These are phyloP conservation scores for Pemphigus obesinymphae DNA, from an alignment of 1,140 invertebrate species.

Conservation along the genomic window DNA sequence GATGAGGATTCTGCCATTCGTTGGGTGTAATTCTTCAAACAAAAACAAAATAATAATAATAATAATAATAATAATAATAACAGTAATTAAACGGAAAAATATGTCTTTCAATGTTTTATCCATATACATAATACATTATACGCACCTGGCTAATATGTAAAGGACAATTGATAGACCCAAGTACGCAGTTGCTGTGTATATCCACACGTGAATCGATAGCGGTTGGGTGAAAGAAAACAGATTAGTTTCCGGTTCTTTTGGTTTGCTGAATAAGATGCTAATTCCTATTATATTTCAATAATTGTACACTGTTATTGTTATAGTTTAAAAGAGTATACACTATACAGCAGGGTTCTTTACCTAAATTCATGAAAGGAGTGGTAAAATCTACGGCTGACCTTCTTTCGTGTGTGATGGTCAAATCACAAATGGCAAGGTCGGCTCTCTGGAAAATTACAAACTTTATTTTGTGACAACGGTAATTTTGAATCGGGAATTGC, in stretches of 20 bases:
- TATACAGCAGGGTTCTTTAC: background rate
- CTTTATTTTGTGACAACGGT: too few species aligned
- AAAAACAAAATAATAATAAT: background rate
- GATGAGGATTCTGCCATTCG: slow-evolving; percentile 59
- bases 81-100: background rate
- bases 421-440: slow-evolving; percentile 86
- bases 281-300: slow-evolving; percentile 56
- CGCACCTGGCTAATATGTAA: slow-evolving; percentile 73
- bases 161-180: slow-evolving; percentile 77
- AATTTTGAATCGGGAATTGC: too few species aligned
- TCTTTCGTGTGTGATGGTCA: slow-evolving; percentile 85
- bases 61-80: background rate
- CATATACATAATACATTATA: background rate
- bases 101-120: background rate
- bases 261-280: slow-evolving; percentile 72
- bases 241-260: slow-evolving; percentile 64
- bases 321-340: background rate
- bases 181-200: slow-evolving; percentile 85
- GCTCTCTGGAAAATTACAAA: slow-evolving; percentile 63
- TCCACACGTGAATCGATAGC: slow-evolving; percentile 85
- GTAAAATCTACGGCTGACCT: slow-evolving; percentile 83
- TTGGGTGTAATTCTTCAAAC: slow-evolving; percentile 53
- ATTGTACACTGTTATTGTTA: background rate
- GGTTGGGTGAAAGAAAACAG: slow-evolving; percentile 84
- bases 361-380: slow-evolving; percentile 78